Evolutionary conservation across 2,888 invertebrate genomes (phyloP), one percentile per base, ranked within the genome.

Genomic region (Stomorhina lunata): DNA sequence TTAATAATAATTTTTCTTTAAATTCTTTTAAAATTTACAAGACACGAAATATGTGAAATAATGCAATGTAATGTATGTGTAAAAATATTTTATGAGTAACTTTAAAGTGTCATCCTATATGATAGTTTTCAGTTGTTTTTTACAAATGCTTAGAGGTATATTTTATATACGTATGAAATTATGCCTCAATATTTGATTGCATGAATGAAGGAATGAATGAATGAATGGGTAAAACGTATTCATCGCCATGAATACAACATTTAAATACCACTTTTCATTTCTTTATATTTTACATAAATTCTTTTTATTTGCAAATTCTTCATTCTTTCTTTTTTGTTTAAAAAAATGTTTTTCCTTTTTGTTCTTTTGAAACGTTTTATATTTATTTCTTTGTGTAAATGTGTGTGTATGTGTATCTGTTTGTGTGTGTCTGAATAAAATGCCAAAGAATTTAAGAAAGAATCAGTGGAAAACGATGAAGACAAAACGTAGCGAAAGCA

Each of bases 221-320:
- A n/a, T 45, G n/a, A n/a, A 20, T 57, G 45, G 15, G 50, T 66
- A 73, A 81, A 68, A 68, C 27, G 43, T 55, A 72, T 81, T 77
- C 81, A 77, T 37, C 40, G 45, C 57, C 63, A 73, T 81, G 77
- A 81, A 73, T 73, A 40, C 73, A 73, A 63, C 68, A 78, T 81
- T 81, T 73, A 81, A 73, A 73, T 78, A 57, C 37, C 63, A 69
- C 48, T 78, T 57, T 22, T 68, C 55, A 37, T 72, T 66, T 71
- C 27, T 71, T 71, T n/a, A n/a, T n/a, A n/a, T n/a, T 69, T 37
- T 57, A 20, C 43, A 43, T 15, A n/a, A 3, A 50, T 29, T 61
- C 15, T 61, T 25, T 27, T 59, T 22, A 5, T 50, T 43, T 55
- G 40, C n/a, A n/a, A n/a, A n/a, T n/a, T 29, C 10, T 63, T 22